phyloP scores from a whole-genome alignment of 2,888 invertebrate species.

The Euspilapteryx auroguttella region DNA sequence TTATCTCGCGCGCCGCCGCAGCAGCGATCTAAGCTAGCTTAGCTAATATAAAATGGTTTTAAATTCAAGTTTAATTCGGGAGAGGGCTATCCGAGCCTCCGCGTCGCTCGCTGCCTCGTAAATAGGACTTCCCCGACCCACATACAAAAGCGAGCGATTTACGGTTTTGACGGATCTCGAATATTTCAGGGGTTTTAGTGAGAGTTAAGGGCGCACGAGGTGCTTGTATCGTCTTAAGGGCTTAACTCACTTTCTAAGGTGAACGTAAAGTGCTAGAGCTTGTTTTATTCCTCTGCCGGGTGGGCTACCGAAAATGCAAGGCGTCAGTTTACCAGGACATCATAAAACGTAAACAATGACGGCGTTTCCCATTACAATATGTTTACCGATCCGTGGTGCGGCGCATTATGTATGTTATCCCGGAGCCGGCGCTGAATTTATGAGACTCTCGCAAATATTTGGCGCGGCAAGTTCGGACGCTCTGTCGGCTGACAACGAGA shows the following conservation, averaged over 20 bases:
- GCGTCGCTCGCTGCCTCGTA: conserved; percentile 27
- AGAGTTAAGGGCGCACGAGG: conserved; percentile 17
- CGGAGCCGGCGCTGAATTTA: conserved; percentile 44
- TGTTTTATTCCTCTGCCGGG: too few relatives aligned
- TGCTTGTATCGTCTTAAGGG: conserved; percentile 4
- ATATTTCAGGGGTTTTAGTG: conserved; percentile 42
- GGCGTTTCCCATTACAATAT: conserved; percentile 62
- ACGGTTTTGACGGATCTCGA: conserved; percentile 53
- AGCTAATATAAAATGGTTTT: conserved; percentile 63
- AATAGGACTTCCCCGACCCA: conserved; percentile 30
- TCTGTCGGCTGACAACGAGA: conserved; percentile 47
- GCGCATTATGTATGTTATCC: conserved; percentile 60
- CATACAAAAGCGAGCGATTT: conserved; percentile 51
- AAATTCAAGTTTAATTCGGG: conserved; percentile 58
- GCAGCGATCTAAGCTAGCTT: conserved; percentile 60
- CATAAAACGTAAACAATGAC: conserved; percentile 59
- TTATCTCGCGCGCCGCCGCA: conserved; percentile 70
- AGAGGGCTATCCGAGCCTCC: conserved; percentile 44
- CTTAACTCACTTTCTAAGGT: conserved; percentile 3
- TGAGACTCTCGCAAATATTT: conserved; percentile 57
- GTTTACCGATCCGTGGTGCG: conserved; percentile 57
- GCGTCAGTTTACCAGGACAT: conserved; percentile 52
- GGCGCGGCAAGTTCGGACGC: conserved; percentile 49
- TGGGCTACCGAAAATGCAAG: too few relatives aligned
- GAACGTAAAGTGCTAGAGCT: too few relatives aligned